These are phyloP conservation scores for Megaleporinus macrocephalus DNA, from an alignment of 2,113 vertebrate species.

Conservation along the genomic window DNA sequence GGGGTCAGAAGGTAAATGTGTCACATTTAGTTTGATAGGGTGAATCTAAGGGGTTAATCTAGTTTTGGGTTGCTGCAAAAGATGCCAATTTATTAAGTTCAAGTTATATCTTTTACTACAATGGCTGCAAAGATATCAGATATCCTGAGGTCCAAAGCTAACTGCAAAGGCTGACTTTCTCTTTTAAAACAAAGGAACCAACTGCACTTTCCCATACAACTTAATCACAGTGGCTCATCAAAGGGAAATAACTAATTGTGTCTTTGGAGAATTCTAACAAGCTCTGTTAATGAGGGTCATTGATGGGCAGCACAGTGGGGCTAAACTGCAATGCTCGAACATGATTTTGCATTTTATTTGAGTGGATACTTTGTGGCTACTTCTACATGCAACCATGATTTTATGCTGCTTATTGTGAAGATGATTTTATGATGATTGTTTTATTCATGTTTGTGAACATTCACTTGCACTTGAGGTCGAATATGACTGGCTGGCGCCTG, in stretches of 20 bases:
- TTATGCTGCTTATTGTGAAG: background rate
- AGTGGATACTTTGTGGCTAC: background rate
- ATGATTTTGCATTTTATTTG: background rate
- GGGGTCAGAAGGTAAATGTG: too few relatives aligned
- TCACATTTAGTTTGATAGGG: too few relatives aligned
- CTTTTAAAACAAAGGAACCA: background rate
- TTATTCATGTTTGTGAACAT: conserved; percentile 2
- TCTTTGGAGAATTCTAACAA: conserved; percentile 24
- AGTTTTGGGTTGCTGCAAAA: too few relatives aligned
- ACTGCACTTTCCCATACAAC: background rate
- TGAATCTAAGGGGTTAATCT: too few relatives aligned
- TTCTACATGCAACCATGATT: too few relatives aligned
- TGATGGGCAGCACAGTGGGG: background rate
- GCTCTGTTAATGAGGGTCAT: conserved; percentile 27
- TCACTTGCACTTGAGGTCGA: background rate
- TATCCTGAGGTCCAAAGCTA: too few relatives aligned
- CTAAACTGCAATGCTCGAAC: background rate
- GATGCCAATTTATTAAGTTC: too few relatives aligned
- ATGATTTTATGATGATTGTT: background rate
- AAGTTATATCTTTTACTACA: too few relatives aligned
- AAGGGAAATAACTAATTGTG: conserved; percentile 3
- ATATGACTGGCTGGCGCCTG: background rate
- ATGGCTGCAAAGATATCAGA: too few relatives aligned
- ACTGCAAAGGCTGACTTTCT: background rate
- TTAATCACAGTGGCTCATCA: conserved; percentile 16